These are phyloP conservation scores for Plecotus auritus DNA, from an alignment of 2,113 vertebrate species.

Conservation along the genomic window DNA sequence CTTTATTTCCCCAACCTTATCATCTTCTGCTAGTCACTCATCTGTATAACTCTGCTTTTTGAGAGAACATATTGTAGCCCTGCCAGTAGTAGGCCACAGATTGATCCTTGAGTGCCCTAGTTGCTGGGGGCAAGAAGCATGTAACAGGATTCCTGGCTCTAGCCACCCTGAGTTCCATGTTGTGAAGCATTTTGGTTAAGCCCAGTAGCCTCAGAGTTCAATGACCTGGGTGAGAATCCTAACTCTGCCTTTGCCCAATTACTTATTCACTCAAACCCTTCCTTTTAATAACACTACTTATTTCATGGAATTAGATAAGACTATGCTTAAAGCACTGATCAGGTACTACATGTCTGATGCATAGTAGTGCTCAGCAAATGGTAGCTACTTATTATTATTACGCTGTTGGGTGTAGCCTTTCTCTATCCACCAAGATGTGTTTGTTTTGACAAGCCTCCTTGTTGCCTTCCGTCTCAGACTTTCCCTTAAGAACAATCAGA, in stretches of 20 bases:
- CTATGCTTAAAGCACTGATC: background rate
- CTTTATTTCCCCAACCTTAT: background rate
- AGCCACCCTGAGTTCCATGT: background rate
- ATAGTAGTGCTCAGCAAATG: background rate
- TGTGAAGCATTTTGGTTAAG: background rate
- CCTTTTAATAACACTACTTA: background rate
- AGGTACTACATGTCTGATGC: background rate
- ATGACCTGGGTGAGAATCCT: background rate
- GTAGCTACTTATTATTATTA: background rate
- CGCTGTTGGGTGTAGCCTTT: background rate
- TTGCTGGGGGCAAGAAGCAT: slow-evolving; percentile 6
- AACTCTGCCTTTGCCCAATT: background rate
- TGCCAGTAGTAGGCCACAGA: background rate
- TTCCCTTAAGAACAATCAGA: slow-evolving; percentile 53
- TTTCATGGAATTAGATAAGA: background rate
- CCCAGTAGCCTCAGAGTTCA: background rate
- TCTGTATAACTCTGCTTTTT: background rate
- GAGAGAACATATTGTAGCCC: background rate
- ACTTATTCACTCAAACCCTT: background rate
- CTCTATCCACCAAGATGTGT: background rate
- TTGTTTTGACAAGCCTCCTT: slow-evolving; percentile 43
- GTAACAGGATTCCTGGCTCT: background rate
- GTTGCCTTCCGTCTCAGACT: slow-evolving; percentile 24
- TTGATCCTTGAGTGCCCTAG: background rate
- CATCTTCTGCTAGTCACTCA: background rate